Conservation (phyloP, 2,113 vertebrate genomes). For the Rostratula benghalensis region DNA sequence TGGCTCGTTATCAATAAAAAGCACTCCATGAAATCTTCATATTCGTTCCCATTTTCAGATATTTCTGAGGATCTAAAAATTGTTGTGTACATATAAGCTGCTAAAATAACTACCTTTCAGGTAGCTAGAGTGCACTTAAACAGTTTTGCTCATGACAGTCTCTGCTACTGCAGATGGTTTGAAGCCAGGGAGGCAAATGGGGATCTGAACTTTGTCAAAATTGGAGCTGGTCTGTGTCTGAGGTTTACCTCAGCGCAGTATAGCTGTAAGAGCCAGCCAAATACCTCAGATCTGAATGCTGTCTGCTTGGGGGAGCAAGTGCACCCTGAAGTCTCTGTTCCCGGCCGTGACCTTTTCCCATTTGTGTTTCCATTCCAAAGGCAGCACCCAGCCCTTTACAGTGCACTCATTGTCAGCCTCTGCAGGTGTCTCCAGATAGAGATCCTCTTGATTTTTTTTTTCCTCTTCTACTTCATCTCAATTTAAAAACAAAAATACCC, state of each 20-base stretch:
- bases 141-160: background rate
- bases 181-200: background rate
- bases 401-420: background rate
- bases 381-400: background rate
- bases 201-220: background rate
- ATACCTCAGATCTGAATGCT: background rate
- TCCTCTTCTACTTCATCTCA: background rate
- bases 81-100: background rate
- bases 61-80: background rate
- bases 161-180: background rate
- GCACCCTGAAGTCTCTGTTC: background rate
- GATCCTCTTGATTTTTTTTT: background rate
- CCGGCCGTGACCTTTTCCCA: background rate
- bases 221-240: background rate
- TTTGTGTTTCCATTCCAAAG: background rate
- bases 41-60: background rate
- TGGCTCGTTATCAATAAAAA: background rate
- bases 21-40: background rate
- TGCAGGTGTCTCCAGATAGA: background rate
- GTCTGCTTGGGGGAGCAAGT: background rate
- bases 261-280: background rate
- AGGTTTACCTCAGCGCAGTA: background rate
- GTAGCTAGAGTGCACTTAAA: background rate
- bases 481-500: background rate
- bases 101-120: background rate